Base-by-base conservation (phyloP, 2,888 invertebrate genomes). In the Lissonota sp. region DNA sequence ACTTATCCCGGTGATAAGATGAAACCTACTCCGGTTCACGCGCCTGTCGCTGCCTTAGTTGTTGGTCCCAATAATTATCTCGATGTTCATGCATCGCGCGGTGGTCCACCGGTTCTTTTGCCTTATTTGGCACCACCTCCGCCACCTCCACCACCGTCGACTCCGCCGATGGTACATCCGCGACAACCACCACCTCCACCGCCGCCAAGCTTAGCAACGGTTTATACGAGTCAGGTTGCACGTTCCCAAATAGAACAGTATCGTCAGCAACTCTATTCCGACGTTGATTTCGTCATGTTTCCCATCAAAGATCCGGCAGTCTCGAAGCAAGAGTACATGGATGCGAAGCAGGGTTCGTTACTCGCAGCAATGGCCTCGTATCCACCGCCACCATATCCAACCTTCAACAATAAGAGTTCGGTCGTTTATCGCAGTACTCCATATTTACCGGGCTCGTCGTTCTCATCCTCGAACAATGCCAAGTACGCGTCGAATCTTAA, bases 201-300 rank as follows among this genome's bases (percentile, higher is more conserved):
- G 4, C 80, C 82, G 7, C 95, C 96, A 0, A 95, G 95, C 55
- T 93, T 96, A 4, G 96, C 97, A 0, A 96, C 96, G 0, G 95
- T 96, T 0, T 96, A 96, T 87, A 94, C 95, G 46, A 95, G 95
- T 86, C 96, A 96, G 86, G 93, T 96, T 57, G 95, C 96, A 0
- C 93, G 95, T 14, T 95, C 96, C 37, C 97, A 97, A 90, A 96
- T 97, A 81, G 97, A 97, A 83, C 96, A 97, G 88, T 98, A 97
- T 88, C 97, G 97, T 87, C 97, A 97, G 89, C 98, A 98, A 90
- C 94, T 98, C 75, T 97, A 97, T 88, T 98, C 98, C 80, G 98
- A 98, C 89, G 97, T 97, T 3, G 98, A 98, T 92, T 98, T 97
- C 89, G 98, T 98, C 6, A 97, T 98, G 91, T 98, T 97, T 89